A percentile compares a stretch with the other conserved stretches of the same genome.
Evolutionary conservation across 2,113 vertebrate species (phyloP).

Genomic region (Otolemur garnettii): DNA sequence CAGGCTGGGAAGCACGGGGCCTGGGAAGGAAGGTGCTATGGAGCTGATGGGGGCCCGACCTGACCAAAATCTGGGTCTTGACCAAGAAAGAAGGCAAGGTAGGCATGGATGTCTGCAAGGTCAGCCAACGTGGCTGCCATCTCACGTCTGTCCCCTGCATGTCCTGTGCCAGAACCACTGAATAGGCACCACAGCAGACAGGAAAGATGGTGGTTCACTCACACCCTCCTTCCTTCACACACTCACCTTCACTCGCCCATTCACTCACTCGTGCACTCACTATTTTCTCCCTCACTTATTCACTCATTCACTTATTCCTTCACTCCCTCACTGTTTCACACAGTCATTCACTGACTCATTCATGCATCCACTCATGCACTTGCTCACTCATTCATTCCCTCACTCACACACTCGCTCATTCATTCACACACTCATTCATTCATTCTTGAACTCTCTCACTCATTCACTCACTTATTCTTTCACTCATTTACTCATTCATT

Average conservation of each 20-base stretch:
- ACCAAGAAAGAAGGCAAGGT: neutral
- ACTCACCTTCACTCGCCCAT: too few relatives aligned
- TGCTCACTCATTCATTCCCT: neutral
- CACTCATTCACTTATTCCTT: neutral
- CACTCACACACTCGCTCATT: neutral
- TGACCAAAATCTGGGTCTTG: neutral
- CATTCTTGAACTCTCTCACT: too few relatives aligned
- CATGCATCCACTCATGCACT: neutral
- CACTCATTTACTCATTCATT: too few relatives aligned
- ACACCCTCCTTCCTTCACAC: neutral
- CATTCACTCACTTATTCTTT: too few relatives aligned
- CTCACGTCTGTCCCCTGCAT: neutral
- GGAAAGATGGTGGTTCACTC: neutral
- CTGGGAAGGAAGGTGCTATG: neutral
- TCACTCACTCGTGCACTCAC: neutral
- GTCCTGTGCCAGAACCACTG: neutral
- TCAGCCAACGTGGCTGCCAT: neutral
- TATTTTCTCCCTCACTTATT: too few relatives aligned
- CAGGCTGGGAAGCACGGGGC: neutral
- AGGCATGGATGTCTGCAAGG: neutral
- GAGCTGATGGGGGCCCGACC: neutral
- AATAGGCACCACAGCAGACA: neutral
- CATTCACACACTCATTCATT: too few relatives aligned
- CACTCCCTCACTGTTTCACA: too few relatives aligned
- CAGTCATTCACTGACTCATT: too few relatives aligned